phyloP scores from a whole-genome alignment of 2,888 invertebrate species.

The Rhingia rostrata region DNA sequence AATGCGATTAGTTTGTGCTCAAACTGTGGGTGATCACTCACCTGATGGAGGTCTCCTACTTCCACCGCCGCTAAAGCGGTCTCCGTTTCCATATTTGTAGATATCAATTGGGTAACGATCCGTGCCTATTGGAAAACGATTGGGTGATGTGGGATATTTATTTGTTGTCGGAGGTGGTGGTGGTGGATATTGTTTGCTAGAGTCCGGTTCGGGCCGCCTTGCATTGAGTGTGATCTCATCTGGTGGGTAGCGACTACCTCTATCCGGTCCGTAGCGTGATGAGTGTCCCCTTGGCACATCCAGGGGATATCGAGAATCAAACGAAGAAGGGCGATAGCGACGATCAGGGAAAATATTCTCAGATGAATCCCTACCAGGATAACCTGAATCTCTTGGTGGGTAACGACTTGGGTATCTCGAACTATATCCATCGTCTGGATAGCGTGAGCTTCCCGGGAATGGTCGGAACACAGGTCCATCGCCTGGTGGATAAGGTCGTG shows the following conservation, averaged over 20 bases:
- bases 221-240: conserved; percentile 80
- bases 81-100: conserved; percentile 84
- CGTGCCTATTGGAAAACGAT: conserved; percentile 84
- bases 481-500: conserved; percentile 79
- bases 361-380: conserved; percentile 80
- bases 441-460: conserved; percentile 78
- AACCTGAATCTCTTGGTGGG: conserved; percentile 80
- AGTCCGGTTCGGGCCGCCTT: conserved; percentile 82
- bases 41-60: conserved; percentile 79
- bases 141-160: conserved; percentile 84
- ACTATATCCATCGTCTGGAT: conserved; percentile 79
- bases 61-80: conserved; percentile 83
- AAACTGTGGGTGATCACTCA: conserved; percentile 52
- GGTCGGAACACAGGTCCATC: conserved; percentile 80
- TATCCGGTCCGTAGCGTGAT: conserved; percentile 75
- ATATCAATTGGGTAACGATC: conserved; percentile 83
- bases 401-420: conserved; percentile 76
- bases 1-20: conserved; percentile 50
- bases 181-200: conserved; percentile 84
- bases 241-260: conserved; percentile 77
- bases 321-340: conserved; percentile 82
- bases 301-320: conserved; percentile 82
- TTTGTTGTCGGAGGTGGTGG: conserved; percentile 83
- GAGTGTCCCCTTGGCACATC: conserved; percentile 53
- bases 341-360: conserved; percentile 83